Percentiles rank a stretch among this genome's conserved stretches.
These are phyloP conservation scores for Rhadinocentrus ornatus DNA, from an alignment of 2,797 vertebrate genomes.

Conservation along the genomic window DNA sequence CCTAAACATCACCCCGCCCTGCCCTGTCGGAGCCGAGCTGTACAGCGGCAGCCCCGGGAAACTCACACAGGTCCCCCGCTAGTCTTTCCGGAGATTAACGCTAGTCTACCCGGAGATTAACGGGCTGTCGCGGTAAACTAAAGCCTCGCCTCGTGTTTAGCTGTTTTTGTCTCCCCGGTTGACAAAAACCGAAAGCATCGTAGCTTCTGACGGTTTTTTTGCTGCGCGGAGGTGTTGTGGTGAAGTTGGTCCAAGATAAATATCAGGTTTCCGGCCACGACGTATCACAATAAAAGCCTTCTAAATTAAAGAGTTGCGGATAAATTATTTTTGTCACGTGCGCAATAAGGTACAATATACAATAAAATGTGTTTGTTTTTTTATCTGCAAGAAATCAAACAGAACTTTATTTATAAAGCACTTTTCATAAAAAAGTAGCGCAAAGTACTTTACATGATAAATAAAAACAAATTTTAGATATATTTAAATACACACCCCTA, in stretches of 20 bases:
- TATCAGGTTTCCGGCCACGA: neutral
- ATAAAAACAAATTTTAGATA: too few relatives aligned
- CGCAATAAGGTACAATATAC: too few relatives aligned
- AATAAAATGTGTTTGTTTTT: too few relatives aligned
- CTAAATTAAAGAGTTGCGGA: too few relatives aligned
- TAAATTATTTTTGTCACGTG: too few relatives aligned
- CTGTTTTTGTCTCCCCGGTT: constrained; percentile 11
- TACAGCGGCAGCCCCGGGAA: constrained; percentile 22
- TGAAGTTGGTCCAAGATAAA: rapidly evolving
- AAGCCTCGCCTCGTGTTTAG: constrained; percentile 4
- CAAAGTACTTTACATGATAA: too few relatives aligned
- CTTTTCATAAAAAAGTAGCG: too few relatives aligned
- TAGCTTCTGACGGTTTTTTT: constrained; percentile 14
- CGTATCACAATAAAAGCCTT: constrained; percentile 47
- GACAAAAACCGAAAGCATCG: constrained; percentile 34
- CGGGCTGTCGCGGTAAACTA: constrained; percentile 6
- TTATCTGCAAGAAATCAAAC: too few relatives aligned
- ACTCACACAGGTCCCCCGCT: constrained; percentile 26
- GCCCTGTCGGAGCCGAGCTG: constrained; percentile 45
- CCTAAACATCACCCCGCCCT: constrained; percentile 79
- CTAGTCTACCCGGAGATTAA: constrained; percentile 10
- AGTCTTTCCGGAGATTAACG: neutral
- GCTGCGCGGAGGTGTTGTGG: neutral
- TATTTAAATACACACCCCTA: too few relatives aligned
- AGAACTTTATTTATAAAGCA: too few relatives aligned